Conservation (phyloP, 2,797 vertebrate species). For the Calcarius lapponicus region DNA sequence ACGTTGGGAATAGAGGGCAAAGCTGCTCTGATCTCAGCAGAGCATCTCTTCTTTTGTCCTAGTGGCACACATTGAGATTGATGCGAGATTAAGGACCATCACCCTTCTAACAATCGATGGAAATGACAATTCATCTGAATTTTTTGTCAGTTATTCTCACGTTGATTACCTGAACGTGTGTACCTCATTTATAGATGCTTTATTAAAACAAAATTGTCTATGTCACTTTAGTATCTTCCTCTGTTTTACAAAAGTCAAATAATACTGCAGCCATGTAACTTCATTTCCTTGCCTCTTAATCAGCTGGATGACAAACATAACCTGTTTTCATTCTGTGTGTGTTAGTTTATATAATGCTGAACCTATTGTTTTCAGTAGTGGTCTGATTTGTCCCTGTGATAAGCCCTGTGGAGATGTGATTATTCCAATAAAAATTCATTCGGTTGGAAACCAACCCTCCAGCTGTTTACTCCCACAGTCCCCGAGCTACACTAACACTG, state of each 20-base stretch:
- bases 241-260: constrained; percentile 48
- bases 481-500: constrained; percentile 73
- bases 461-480: constrained; percentile 83
- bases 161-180: constrained; percentile 81
- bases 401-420: constrained; percentile 80
- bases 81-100: constrained; percentile 94
- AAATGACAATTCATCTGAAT: constrained; percentile 87
- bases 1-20: constrained; percentile 84
- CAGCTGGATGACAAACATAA: constrained; percentile 27
- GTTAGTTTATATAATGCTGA: constrained; percentile 56
- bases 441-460: constrained; percentile 80
- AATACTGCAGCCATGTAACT: constrained; percentile 17
- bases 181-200: constrained; percentile 78
- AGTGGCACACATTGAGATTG: constrained; percentile 98
- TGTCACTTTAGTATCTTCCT: constrained; percentile 59
- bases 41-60: constrained; percentile 91
- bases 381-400: constrained; percentile 78
- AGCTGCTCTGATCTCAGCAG: constrained; percentile 84
- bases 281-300: constrained; percentile 51
- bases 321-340: constrained; percentile 18
- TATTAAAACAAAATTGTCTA: constrained; percentile 77
- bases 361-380: constrained; percentile 79
- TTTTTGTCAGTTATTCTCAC: constrained; percentile 83
- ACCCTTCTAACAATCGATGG: constrained; percentile 84
- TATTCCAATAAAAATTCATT: constrained; percentile 84